phyloP scores from a whole-genome alignment of 2,113 vertebrate species.

The Eclectus roratus region DNA sequence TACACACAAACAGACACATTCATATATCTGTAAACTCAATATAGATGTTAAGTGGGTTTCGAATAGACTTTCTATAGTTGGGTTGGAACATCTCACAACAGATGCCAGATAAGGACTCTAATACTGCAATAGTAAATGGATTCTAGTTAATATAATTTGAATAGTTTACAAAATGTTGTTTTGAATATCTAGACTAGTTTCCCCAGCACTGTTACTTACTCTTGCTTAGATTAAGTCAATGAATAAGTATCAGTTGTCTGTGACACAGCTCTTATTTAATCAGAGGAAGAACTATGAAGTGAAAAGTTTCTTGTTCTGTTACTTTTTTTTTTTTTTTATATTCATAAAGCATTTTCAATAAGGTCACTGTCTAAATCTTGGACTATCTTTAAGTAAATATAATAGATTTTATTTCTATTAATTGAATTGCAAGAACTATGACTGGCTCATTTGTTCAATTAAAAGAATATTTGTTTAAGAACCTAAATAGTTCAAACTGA shows the following conservation, averaged over 20 bases:
- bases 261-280: not conserved
- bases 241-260: not conserved
- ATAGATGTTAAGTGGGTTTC: not conserved
- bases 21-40: not conserved
- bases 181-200: not conserved
- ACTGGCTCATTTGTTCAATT: not conserved
- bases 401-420: not conserved
- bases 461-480: not conserved
- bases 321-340: not conserved
- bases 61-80: not conserved
- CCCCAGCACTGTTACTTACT: not conserved
- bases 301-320: not conserved
- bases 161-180: not conserved
- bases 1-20: accelerated
- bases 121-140: not conserved
- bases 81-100: not conserved
- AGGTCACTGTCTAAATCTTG: not conserved
- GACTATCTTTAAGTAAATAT: not conserved
- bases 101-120: not conserved
- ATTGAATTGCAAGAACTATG: not conserved
- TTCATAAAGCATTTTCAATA: not conserved
- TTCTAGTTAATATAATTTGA: not conserved
- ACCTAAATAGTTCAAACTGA: not conserved
- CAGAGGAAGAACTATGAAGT: not conserved
- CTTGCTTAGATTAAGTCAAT: not conserved